Evolutionary conservation across 2,797 vertebrate species (phyloP), one percentile per base, ranked within the genome.

Genomic region (Circus cinereus): DNA sequence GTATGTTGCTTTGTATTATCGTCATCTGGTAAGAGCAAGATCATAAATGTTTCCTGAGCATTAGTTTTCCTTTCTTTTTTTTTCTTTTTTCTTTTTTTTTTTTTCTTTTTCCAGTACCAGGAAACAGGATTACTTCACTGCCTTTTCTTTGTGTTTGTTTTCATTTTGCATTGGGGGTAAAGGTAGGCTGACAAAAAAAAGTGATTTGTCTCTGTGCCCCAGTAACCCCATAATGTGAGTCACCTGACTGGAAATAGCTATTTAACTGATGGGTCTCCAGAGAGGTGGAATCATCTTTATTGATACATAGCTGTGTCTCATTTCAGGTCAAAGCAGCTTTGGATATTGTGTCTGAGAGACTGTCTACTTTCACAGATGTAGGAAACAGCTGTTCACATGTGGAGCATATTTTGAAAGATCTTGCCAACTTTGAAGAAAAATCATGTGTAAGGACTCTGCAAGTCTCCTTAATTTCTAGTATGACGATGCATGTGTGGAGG

Each of bases 371-470:
- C 97, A 98, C 98, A 2, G 99, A 99, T 53, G 98, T 99, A 29
- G 99, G 99, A 94, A 99, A 99, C 97, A 99, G 99, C 96, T 98
- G 98, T 15, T 98, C 98, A 1, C 99, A 99, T 0, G 98, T 98
- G 27, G 98, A 99, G 80, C 99, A 99, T 81, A 98, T 99, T 96
- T 98, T 99, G 92, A 98, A 98, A 94, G 99, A 99, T 88, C 98
- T 99, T 88, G 93, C 93, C 93, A 97, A 54, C 94, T 99, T 99
- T 7, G 99, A 99, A 97, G 98, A 99, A 95, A 99, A 97, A 97
- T 98, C 98, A 59, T 95, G 96, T 59, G 99, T 99, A 98, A 99
- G 99, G 96, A 12, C 20, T 54, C 64, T 65, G 26, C 68, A 62
- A 43, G 45, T 59, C n/a, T 92, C 38, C 32, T 10, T 89, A 26